Percentiles rank a stretch among this genome's conserved stretches.
These are phyloP conservation scores for Oscheius sp. DNA, from an alignment of 2,888 invertebrate species.

Conservation along the genomic window DNA sequence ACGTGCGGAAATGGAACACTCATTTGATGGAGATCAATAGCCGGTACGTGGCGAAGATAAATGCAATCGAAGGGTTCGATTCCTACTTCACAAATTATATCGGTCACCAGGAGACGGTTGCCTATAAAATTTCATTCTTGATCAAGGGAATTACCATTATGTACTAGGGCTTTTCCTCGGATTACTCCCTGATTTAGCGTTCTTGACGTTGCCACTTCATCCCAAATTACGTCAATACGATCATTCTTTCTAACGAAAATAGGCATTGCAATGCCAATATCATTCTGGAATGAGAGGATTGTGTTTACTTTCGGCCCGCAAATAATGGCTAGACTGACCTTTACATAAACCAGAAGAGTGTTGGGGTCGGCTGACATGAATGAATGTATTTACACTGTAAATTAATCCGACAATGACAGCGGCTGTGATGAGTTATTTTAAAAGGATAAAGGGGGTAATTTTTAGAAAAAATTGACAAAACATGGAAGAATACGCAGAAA, in stretches of 20 bases:
- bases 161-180: conserved; percentile 11
- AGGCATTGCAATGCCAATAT: conserved; percentile 16
- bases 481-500: neutral
- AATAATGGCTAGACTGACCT: neutral
- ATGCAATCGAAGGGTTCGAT: conserved; percentile 90
- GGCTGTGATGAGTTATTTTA: too few species aligned
- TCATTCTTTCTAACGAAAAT: conserved; percentile 2
- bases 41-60: conserved; percentile 91
- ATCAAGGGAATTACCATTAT: neutral
- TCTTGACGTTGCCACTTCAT: conserved; percentile 18
- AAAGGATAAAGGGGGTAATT: neutral
- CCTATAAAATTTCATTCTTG: conserved; percentile 3
- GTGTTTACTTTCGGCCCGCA: neutral
- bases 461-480: neutral
- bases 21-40: conserved; percentile 47
- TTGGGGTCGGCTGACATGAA: neutral
- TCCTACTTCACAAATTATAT: conserved; percentile 74
- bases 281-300: neutral
- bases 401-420: neutral
- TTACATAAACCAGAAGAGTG: conserved; percentile 13
- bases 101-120: conserved; percentile 10
- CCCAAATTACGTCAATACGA: conserved; percentile 14
- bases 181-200: conserved; percentile 15
- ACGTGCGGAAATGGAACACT: neutral
- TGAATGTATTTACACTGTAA: neutral